Evolutionary conservation across 2,797 vertebrate genomes (phyloP).

Genomic region (Champsocephalus esox): DNA sequence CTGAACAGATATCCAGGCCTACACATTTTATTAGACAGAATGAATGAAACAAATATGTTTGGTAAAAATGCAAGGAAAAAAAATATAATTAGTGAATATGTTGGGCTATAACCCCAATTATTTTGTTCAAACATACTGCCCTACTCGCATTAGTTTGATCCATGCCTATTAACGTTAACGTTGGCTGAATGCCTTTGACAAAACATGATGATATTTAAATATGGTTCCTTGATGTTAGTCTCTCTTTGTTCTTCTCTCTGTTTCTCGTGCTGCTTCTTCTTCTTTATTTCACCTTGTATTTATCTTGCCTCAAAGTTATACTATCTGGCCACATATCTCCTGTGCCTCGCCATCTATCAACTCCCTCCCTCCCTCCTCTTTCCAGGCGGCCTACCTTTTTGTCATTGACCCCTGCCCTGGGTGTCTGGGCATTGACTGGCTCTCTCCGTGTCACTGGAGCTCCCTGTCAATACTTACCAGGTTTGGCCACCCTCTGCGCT

Average conservation of each 20-base stretch:
- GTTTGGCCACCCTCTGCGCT: conserved; percentile 84
- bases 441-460: conserved; percentile 86
- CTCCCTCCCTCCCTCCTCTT: conserved; percentile 38
- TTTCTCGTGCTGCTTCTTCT: conserved; percentile 31
- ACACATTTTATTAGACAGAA: no score
- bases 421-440: conserved; percentile 85
- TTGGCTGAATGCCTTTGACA: background rate
- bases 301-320: conserved; percentile 59
- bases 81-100: no score
- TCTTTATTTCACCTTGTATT: conserved; percentile 57
- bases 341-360: conserved; percentile 66
- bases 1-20: no score
- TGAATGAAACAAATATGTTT: no score
- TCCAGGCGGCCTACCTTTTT: conserved; percentile 81
- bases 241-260: conserved; percentile 36
- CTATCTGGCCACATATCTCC: conserved; percentile 69
- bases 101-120: background rate
- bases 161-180: background rate
- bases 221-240: conserved; percentile 7
- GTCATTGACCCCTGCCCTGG: conserved; percentile 84
- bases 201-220: conserved; percentile 11
- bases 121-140: background rate
- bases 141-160: conserved; percentile 9
- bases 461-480: conserved; percentile 88
- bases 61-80: no score